Evolutionary conservation across 2,888 invertebrate species (phyloP).

Genomic region (Oligia fasciuncula): DNA sequence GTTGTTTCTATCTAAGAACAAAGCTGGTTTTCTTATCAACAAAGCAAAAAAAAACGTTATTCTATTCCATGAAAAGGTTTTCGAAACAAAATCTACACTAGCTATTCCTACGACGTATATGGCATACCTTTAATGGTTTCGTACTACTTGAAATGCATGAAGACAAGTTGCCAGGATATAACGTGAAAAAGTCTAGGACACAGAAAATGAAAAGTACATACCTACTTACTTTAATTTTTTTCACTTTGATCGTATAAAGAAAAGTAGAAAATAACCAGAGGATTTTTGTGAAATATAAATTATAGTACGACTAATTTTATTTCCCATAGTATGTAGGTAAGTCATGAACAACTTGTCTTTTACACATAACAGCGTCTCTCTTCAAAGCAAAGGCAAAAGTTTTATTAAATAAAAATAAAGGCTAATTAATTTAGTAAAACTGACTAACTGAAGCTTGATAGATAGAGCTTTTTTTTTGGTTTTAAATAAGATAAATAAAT

Average conservation of each 20-base stretch:
- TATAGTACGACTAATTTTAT: background rate
- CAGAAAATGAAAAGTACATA: background rate
- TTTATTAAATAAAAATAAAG: constrained; percentile 8
- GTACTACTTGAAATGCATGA: background rate
- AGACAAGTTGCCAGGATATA: background rate
- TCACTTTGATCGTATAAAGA: background rate
- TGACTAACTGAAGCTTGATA: background rate
- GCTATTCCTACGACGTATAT: background rate
- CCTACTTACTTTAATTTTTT: background rate
- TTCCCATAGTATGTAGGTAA: background rate
- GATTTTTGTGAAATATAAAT: background rate
- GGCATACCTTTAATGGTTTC: background rate
- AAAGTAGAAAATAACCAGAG: background rate
- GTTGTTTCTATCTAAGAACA: background rate
- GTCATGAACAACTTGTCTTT: background rate
- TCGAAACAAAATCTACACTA: background rate
- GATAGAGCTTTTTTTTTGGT: background rate
- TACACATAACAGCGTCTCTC: background rate
- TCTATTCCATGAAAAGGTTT: background rate
- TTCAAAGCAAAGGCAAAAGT: constrained; percentile 3
- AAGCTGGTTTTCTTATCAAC: constrained; percentile 1
- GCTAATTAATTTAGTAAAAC: constrained; percentile 14
- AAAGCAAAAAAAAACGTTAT: constrained; percentile 2
- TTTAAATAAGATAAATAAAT: constrained; percentile 17
- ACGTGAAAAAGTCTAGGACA: background rate